Conservation (phyloP, 2,113 vertebrate species). For the Myiozetetes cayanensis region DNA sequence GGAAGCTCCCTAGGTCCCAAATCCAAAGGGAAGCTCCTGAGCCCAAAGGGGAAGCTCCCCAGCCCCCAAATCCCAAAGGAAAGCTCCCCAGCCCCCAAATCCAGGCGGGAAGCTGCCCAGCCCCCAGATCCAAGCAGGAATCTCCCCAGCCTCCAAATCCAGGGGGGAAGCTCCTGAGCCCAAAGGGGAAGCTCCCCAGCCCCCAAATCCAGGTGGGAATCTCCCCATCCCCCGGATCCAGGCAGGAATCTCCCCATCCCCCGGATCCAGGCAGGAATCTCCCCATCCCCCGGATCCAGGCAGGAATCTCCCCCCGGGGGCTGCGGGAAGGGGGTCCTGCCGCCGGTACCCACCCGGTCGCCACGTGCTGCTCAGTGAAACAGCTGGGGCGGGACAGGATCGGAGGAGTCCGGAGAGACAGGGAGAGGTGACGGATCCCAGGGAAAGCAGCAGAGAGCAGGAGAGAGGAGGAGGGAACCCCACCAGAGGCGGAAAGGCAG, state of each 20-base stretch:
- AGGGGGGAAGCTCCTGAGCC: too few relatives aligned
- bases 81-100: too few relatives aligned
- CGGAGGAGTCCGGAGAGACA: conserved; percentile 67
- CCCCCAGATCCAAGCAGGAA: too few relatives aligned
- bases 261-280: background rate
- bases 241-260: background rate
- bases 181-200: too few relatives aligned
- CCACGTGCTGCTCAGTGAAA: conserved; percentile 79
- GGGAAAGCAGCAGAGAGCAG: conserved; percentile 69
- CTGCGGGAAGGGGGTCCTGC: background rate
- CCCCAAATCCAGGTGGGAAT: too few relatives aligned
- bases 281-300: background rate
- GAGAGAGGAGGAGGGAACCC: conserved; percentile 52
- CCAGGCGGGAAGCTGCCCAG: too few relatives aligned
- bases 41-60: too few relatives aligned
- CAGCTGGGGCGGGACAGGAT: conserved; percentile 68
- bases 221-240: background rate
- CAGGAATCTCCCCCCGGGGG: too few relatives aligned
- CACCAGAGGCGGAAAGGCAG: conserved; percentile 23
- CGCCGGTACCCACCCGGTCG: conserved; percentile 75
- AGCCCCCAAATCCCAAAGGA: too few relatives aligned
- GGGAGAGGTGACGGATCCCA: conserved; percentile 54
- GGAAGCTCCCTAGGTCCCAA: too few relatives aligned
- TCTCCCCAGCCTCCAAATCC: too few relatives aligned
- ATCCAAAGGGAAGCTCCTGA: too few relatives aligned